Base-by-base conservation (phyloP, 23 tunicate genomes). In the Corella eumyota region DNA sequence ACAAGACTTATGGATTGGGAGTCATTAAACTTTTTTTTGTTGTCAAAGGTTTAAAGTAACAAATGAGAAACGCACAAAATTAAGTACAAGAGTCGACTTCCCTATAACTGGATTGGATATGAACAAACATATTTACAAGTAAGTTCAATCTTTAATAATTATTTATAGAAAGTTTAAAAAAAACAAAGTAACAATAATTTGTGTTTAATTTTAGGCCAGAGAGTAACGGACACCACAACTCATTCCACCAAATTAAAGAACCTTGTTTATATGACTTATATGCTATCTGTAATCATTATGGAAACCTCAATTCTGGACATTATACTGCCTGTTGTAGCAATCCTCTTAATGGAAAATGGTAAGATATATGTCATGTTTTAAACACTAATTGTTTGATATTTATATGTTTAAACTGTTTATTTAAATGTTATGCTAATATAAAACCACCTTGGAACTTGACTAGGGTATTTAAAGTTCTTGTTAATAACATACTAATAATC, bases 211-310 rank as follows among this genome's bases (percentile, higher is more conserved):
- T n/a, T n/a, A n/a, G n/a, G n/a, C n/a, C n/a, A n/a, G n/a, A n/a
- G n/a, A n/a, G n/a, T n/a, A n/a, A n/a, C n/a, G n/a, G n/a, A n/a
- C n/a, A n/a, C n/a, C n/a, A n/a, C n/a, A n/a, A n/a, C n/a, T n/a
- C n/a, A n/a, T n/a, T n/a, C n/a, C n/a, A n/a, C n/a, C n/a, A n/a
- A n/a, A n/a, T n/a, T n/a, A n/a, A n/a, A n/a, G n/a, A n/a, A n/a
- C n/a, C n/a, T n/a, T n/a, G n/a, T 30, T 6, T 86, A 66, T 86
- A 86, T 45, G 95, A 86, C 34, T 71, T 86, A 36, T 86, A 86
- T 55, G 95, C 85, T 2, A 85, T 86, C 38, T 77, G 85, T 60
- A 86, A 86, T 49, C 95, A 86, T 57, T 86, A 58, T 59, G 95
- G 95, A 0, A 77, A 66, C 54, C 52, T 86, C 26, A 86, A 86